These are phyloP conservation scores for Silvanus unidentatus DNA, from an alignment of 2,888 invertebrate species.

Conservation along the genomic window DNA sequence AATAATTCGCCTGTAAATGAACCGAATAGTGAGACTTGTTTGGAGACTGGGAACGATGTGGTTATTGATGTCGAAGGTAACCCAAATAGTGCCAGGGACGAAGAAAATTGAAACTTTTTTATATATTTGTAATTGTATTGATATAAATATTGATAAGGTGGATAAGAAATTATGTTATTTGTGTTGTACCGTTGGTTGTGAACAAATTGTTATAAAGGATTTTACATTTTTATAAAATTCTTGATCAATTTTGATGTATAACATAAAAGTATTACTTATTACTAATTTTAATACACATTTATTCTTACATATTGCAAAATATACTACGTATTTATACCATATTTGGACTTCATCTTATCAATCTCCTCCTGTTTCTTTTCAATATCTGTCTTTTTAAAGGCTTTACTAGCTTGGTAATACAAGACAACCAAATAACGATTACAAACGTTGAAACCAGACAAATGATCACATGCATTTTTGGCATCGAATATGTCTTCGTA, in stretches of 20 bases:
- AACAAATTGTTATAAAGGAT: too few relatives aligned
- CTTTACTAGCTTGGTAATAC: constrained; percentile 95
- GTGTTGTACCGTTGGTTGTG: too few relatives aligned
- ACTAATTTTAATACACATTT: too few relatives aligned
- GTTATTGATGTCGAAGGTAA: neutral
- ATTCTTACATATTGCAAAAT: too few relatives aligned
- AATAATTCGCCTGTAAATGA: neutral
- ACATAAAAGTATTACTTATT: too few relatives aligned
- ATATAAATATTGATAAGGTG: too few relatives aligned
- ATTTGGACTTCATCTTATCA: constrained; percentile 91
- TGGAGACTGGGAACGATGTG: neutral
- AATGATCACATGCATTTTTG: constrained; percentile 98
- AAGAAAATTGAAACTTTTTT: too few relatives aligned
- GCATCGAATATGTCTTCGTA: constrained; percentile 99
- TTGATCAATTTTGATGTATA: too few relatives aligned
- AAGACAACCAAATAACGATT: constrained; percentile 98
- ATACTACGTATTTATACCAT: constrained; percentile 59
- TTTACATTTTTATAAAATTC: too few relatives aligned
- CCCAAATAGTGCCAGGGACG: too few relatives aligned
- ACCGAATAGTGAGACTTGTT: neutral
- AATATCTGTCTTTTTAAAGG: constrained; percentile 90
- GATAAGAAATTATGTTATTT: too few relatives aligned
- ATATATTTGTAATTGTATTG: too few relatives aligned
- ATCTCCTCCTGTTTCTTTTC: constrained; percentile 95
- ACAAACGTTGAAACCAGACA: constrained; percentile 98